These are phyloP conservation scores for Plestiodon gilberti DNA, from an alignment of 2,113 vertebrate genomes.

Conservation along the genomic window DNA sequence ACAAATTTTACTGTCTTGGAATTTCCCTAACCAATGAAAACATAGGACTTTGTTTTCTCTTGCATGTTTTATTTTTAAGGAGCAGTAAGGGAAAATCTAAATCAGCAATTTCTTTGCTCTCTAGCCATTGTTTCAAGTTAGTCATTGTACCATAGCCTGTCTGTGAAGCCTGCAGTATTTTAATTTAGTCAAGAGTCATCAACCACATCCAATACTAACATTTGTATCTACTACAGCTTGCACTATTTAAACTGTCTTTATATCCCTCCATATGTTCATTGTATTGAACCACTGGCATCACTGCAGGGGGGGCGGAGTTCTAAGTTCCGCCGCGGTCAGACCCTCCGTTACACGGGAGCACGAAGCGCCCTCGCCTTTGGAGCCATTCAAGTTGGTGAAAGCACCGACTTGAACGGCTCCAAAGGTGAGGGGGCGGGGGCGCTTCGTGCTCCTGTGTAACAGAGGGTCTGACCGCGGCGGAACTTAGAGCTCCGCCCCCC, in stretches of 20 bases:
- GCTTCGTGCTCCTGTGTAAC: no score
- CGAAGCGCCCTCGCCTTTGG: no score
- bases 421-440: no score
- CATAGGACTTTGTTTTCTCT: neutral
- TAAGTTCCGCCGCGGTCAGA: no score
- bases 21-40: neutral
- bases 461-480: no score
- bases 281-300: no score
- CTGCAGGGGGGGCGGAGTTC: no score
- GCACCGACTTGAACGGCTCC: no score
- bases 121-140: neutral
- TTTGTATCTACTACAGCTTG: neutral
- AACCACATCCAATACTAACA: no score
- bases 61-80: slow-evolving; percentile 36
- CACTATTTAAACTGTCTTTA: neutral
- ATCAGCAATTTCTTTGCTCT: neutral
- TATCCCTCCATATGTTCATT: neutral
- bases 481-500: no score
- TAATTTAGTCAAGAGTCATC: neutral
- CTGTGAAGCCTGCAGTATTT: neutral
- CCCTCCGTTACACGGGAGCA: no score
- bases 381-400: no score
- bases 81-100: neutral
- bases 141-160: neutral
- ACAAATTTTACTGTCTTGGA: neutral